Base-by-base conservation (phyloP, 2,797 vertebrate species). In the Brachyrhaphis roseni region DNA sequence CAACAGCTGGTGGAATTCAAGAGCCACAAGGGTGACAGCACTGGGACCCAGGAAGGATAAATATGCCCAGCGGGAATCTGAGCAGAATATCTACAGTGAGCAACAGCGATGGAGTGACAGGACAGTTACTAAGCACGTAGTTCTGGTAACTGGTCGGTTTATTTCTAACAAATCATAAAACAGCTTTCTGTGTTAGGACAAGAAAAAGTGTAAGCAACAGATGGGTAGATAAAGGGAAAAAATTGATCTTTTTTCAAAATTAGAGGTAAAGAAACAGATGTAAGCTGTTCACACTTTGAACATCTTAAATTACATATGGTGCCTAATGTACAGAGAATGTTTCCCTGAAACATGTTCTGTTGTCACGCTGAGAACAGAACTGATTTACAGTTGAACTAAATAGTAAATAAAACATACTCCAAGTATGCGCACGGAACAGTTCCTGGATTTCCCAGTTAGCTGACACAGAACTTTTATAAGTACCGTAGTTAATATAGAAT, bases 1-100 rank as follows among this genome's bases (percentile, higher is more conserved):
- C 78, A 89, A 62, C 89, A 92, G 90, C 74, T 92, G 87, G 39
- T 23, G 57, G n/a, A 66, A 49, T 74, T 68, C 18, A 87, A 72
- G 36, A 83, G 85, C 81, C 80, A 72, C 72, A 49, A 51, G 41
- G 79, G 84, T 74, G 23, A 71, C 47, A 76, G 71, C 78, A 77
- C 71, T 76, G 73, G 77, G 79, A 43, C 62, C 74, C 79, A 49
- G 8, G 6, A 71, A 78, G 68, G 76, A 57, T 53, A 82, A 82
- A 75, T 79, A 89, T 79, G 82, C 75, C 72, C 45, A 59, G 43
- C 34, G 84, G 85, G 80, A 90, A 89, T 77, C 75, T 84, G 87
- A 92, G 86, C 55, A 89, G 86, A 89, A 88, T 75, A 53, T 82
- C 57, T 45, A 39, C 72, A 46, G 26, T 74, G 70, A 68, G 51